These are phyloP conservation scores for Tenualosa ilisha DNA, from an alignment of 2,797 vertebrate genomes.

Conservation along the genomic window DNA sequence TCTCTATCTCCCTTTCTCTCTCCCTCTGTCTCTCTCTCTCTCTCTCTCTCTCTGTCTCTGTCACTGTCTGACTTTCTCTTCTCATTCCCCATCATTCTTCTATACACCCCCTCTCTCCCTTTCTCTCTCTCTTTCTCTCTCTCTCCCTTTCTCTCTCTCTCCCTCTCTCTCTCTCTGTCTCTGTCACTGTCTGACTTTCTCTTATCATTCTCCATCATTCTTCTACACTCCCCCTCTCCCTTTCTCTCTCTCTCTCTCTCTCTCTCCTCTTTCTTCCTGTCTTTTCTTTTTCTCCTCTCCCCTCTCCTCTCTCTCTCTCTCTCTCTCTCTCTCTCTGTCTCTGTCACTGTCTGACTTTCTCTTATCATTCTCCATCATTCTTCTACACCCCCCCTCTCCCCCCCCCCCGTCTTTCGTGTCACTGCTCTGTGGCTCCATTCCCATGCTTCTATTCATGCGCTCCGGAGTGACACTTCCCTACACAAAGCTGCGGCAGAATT, in stretches of 20 bases:
- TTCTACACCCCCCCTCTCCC: conserved; percentile 47
- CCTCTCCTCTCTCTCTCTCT: too few relatives aligned
- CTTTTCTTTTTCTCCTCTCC: not conserved
- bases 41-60: conserved; percentile 36
- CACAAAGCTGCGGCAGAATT: conserved; percentile 77
- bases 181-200: not conserved
- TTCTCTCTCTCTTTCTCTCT: too few relatives aligned
- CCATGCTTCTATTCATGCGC: conserved; percentile 64
- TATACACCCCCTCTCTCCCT: conserved; percentile 40
- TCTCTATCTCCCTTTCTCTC: too few relatives aligned
- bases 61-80: not conserved
- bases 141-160: not conserved
- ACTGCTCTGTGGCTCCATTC: conserved; percentile 64
- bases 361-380: not conserved
- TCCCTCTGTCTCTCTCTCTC: conserved; percentile 32
- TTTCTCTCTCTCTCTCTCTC: conserved; percentile 31
- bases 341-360: not conserved
- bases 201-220: not conserved
- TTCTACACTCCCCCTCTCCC: conserved; percentile 47
- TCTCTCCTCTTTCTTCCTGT: not conserved
- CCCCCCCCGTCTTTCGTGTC: conserved; percentile 60
- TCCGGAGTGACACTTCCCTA: conserved; percentile 40
- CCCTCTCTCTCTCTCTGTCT: conserved; percentile 33
- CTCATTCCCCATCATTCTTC: conserved; percentile 25
- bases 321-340: conserved; percentile 37